These are phyloP conservation scores for Machimus rusticus DNA, from an alignment of 2,888 invertebrate genomes.

Conservation along the genomic window DNA sequence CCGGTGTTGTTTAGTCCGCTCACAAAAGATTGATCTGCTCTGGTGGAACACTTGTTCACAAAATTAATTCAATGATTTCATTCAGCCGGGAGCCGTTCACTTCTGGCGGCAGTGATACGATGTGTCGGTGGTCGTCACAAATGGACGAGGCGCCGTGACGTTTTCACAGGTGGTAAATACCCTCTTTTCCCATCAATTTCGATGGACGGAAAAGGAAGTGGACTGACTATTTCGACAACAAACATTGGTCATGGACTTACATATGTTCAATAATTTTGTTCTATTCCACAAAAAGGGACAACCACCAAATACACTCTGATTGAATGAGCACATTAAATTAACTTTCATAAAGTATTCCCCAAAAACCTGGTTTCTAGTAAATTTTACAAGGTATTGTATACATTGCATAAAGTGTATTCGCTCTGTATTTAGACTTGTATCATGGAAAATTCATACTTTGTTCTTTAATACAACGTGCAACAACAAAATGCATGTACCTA, in stretches of 20 bases:
- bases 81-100: slow-evolving; percentile 34
- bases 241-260: background rate
- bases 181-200: background rate
- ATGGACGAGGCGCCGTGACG: background rate
- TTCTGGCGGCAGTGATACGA: background rate
- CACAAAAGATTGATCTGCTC: slow-evolving; percentile 26
- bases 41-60: background rate
- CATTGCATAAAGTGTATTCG: no score
- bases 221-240: background rate
- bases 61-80: slow-evolving; percentile 47
- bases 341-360: no score
- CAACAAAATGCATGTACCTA: no score
- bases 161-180: background rate
- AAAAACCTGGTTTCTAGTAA: no score
- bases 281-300: background rate
- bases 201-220: background rate
- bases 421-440: no score
- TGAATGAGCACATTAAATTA: background rate
- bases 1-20: background rate
- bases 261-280: background rate
- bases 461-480: no score
- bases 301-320: background rate
- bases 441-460: no score
- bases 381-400: no score
- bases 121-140: background rate